A percentile compares a stretch with the other conserved stretches of the same genome.
Conservation (phyloP, 2,888 invertebrate species). For the Archips xylosteana region DNA sequence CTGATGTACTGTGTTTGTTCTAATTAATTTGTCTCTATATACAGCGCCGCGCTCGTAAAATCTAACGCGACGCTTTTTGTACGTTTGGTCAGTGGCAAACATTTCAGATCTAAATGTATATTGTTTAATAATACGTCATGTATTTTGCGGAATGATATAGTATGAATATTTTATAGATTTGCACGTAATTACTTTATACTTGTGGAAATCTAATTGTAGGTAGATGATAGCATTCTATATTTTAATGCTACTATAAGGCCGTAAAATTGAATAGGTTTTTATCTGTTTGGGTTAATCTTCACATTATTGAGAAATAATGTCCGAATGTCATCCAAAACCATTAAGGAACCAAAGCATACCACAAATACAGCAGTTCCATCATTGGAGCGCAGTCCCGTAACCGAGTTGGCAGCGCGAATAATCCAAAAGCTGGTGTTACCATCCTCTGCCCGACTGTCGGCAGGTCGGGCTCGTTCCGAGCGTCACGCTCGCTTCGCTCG, state of each 20-base stretch:
- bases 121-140: not conserved
- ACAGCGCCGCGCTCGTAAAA: conserved; percentile 60
- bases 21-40: conserved; percentile 53
- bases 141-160: conserved; percentile 9
- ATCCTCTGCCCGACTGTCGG: conserved; percentile 85
- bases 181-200: conserved; percentile 24
- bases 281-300: not conserved
- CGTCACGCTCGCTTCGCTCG: conserved; percentile 90
- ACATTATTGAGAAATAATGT: not conserved
- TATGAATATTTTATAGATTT: conserved; percentile 20
- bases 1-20: conserved; percentile 35
- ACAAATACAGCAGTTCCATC: conserved; percentile 6
- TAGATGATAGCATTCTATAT: not conserved
- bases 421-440: conserved; percentile 79
- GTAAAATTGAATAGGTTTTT: conserved; percentile 1
- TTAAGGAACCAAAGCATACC: not conserved
- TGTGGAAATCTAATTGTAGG: conserved; percentile 21
- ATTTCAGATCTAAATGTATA: not conserved
- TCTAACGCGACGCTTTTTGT: conserved; percentile 52
- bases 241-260: not conserved
- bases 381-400: conserved; percentile 37
- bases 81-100: not conserved
- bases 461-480: conserved; percentile 98
- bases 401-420: conserved; percentile 47
- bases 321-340: not conserved